Conservation (phyloP, 2,797 vertebrate genomes). For the Myotis daubentonii region DNA sequence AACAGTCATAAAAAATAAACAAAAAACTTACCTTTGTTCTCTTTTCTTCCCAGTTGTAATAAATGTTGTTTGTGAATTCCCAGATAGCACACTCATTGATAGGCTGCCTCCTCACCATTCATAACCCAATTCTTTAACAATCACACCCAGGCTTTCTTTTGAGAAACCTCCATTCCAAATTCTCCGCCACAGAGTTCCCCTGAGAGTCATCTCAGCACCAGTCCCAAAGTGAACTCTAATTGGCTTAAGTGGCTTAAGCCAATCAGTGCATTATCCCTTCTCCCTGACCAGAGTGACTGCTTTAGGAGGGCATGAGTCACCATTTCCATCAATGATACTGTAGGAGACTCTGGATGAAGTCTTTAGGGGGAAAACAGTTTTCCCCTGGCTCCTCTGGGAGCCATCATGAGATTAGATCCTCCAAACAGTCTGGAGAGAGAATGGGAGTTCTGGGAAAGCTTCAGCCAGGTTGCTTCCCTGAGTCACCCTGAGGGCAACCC, state of each 20-base stretch:
- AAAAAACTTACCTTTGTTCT: not conserved
- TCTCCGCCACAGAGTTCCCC: not conserved
- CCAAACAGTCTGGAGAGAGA: not conserved
- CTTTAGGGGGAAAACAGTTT: not conserved
- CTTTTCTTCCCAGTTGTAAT: not conserved
- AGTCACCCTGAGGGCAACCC: not conserved
- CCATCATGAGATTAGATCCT: not conserved
- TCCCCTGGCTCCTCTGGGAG: not conserved
- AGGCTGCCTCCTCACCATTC: not conserved
- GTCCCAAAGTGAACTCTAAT: not conserved
- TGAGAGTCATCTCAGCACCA: not conserved
- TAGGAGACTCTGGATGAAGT: not conserved
- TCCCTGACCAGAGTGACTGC: not conserved
- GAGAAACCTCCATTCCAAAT: not conserved
- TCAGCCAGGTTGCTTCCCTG: not conserved
- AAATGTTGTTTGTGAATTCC: conserved; percentile 18
- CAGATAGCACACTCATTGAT: not conserved
- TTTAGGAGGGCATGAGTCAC: conserved; percentile 18
- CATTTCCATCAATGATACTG: not conserved
- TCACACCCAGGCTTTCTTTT: not conserved
- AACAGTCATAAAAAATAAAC: not conserved
- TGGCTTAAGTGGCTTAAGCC: conserved; percentile 42
- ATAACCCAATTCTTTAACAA: not conserved
- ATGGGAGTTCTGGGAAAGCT: not conserved
- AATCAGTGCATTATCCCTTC: not conserved